These are phyloP conservation scores for Enteromius anoplus DNA, from an alignment of 2,797 vertebrate genomes.

Conservation along the genomic window DNA sequence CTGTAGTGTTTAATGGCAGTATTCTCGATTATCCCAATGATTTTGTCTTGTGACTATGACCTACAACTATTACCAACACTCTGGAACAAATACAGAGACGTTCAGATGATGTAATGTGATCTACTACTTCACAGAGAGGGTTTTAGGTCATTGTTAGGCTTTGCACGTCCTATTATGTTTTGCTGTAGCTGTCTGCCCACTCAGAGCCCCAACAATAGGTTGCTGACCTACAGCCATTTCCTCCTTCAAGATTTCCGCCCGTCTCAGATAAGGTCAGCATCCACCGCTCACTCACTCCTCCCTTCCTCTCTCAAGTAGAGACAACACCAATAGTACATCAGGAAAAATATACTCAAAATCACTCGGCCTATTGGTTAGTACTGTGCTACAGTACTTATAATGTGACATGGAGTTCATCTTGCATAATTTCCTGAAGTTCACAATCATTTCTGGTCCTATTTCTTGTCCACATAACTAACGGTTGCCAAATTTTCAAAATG, in stretches of 20 bases:
- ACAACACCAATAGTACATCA: not conserved
- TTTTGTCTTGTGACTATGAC: slow-evolving; percentile 1
- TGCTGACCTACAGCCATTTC: not conserved
- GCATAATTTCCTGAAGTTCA: not conserved
- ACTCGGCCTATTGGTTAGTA: not conserved
- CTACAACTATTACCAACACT: not conserved
- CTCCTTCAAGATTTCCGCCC: slow-evolving; percentile 18
- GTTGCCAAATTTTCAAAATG: not conserved
- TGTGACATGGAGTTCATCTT: not conserved
- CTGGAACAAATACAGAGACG: not conserved
- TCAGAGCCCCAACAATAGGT: slow-evolving; percentile 4
- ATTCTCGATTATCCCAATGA: not conserved
- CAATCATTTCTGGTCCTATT: not conserved
- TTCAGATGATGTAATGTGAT: slow-evolving; percentile 21
- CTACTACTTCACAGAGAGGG: not conserved
- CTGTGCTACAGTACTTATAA: not conserved
- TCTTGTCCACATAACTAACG: not conserved
- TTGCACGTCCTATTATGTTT: not conserved
- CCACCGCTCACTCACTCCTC: not conserved
- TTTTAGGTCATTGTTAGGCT: slow-evolving; percentile 14
- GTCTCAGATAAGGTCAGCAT: not conserved
- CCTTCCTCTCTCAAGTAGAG: not conserved
- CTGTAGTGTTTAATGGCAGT: not conserved
- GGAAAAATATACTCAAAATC: not conserved
- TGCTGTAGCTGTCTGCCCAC: slow-evolving; percentile 7